Evolutionary conservation across 1,140 invertebrate genomes (phyloP).

Genomic region (Coenobita brevimanus): DNA sequence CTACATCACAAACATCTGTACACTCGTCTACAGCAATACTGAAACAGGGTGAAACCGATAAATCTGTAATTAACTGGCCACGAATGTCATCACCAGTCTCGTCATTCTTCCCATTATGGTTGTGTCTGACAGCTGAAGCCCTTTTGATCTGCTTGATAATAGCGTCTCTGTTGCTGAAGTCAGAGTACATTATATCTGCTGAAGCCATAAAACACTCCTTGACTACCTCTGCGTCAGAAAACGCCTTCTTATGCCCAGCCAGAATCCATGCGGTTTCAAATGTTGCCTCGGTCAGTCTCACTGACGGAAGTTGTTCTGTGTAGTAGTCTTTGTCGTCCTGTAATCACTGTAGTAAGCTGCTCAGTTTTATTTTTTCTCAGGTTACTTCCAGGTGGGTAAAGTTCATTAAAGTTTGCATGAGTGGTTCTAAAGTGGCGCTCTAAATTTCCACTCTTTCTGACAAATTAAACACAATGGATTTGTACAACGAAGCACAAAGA

Average conservation of each 20-base stretch:
- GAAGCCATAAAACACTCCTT: too few relatives aligned
- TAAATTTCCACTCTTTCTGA: conserved; percentile 40
- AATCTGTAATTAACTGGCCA: too few relatives aligned
- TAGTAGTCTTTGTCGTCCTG: conserved; percentile 30
- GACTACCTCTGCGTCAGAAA: too few relatives aligned
- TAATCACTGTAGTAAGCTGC: conserved; percentile 39
- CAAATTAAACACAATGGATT: conserved; percentile 36
- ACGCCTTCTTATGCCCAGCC: conserved; percentile 37
- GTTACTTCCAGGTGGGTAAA: conserved; percentile 40
- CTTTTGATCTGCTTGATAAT: conserved; percentile 40
- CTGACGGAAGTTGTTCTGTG: conserved; percentile 35
- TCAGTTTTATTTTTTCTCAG: conserved; percentile 32
- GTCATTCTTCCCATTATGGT: conserved; percentile 7
- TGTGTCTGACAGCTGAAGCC: too few relatives aligned
- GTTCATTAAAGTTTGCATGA: conserved; percentile 44
- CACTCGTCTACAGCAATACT: conserved; percentile 17
- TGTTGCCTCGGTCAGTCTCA: conserved; percentile 35
- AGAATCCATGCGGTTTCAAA: conserved; percentile 35
- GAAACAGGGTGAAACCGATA: conserved; percentile 29
- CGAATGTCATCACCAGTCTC: conserved; percentile 42
- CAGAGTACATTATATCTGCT: conserved; percentile 43
- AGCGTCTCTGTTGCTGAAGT: conserved; percentile 32
- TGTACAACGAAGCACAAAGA: conserved; percentile 27
- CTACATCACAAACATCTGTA: conserved; percentile 30
- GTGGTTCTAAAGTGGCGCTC: conserved; percentile 39